Conservation (phyloP, 2,888 invertebrate species). For the Morpho helenor region DNA sequence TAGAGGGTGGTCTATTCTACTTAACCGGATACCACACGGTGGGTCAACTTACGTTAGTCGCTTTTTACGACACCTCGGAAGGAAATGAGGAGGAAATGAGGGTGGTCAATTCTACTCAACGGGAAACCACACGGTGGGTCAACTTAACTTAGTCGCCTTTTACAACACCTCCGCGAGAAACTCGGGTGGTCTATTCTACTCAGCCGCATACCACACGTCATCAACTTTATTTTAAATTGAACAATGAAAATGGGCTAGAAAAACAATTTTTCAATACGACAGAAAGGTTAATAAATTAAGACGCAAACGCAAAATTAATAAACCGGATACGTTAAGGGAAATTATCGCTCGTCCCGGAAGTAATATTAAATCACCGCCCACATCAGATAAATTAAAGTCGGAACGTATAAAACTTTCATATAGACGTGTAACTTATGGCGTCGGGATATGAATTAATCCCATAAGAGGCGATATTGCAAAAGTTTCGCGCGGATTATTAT, state of each 20-base stretch:
- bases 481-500: slow-evolving; percentile 42
- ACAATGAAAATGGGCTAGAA: neutral
- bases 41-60: too few relatives aligned
- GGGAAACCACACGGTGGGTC: too few relatives aligned
- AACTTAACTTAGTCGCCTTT: neutral
- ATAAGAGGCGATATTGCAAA: slow-evolving; percentile 52
- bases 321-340: slow-evolving; percentile 18
- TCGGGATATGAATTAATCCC: slow-evolving; percentile 51
- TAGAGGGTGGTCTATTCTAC: too few relatives aligned
- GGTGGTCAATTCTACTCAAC: too few relatives aligned
- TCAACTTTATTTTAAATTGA: neutral
- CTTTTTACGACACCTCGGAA: too few relatives aligned
- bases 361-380: slow-evolving; percentile 30
- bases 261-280: neutral
- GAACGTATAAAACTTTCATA: slow-evolving; percentile 45
- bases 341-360: slow-evolving; percentile 23
- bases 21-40: too few relatives aligned
- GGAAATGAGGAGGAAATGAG: too few relatives aligned
- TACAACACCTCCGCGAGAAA: neutral
- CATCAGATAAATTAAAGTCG: slow-evolving; percentile 40
- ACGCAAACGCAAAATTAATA: slow-evolving; percentile 7
- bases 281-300: neutral
- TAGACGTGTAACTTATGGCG: slow-evolving; percentile 42
- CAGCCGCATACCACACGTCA: neutral
- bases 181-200: neutral